These are phyloP conservation scores for Pardalotus punctatus DNA, from an alignment of 2,113 vertebrate species.

Conservation along the genomic window DNA sequence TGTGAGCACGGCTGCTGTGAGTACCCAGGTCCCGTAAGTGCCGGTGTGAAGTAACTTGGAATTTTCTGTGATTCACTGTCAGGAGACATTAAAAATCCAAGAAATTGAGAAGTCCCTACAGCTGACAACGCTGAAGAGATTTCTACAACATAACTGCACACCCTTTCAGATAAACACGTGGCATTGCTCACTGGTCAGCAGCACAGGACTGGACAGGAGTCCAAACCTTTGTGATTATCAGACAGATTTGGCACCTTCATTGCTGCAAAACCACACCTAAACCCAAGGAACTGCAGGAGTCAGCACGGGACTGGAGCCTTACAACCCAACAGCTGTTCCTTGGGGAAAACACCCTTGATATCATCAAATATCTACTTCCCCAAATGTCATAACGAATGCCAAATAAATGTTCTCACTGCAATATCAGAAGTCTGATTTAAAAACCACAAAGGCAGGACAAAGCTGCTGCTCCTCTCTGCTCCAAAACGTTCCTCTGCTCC, in stretches of 20 bases:
- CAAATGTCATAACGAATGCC: background rate
- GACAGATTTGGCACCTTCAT: background rate
- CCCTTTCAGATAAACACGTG: accelerated
- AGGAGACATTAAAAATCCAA: background rate
- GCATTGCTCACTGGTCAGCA: background rate
- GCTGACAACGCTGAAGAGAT: background rate
- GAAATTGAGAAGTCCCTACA: background rate
- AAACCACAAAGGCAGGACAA: background rate
- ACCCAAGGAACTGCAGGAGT: background rate
- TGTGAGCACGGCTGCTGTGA: background rate
- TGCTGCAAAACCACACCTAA: background rate
- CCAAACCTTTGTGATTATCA: background rate
- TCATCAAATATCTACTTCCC: background rate
- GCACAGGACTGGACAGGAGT: background rate
- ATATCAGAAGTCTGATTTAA: background rate
- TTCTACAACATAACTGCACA: background rate
- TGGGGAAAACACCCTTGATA: background rate
- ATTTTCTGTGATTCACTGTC: background rate
- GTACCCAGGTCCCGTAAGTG: background rate
- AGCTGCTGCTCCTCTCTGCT: background rate
- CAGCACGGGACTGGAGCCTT: background rate
- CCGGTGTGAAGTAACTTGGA: background rate
- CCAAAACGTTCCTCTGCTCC: background rate
- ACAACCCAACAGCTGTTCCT: background rate
- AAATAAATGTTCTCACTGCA: background rate